Base-by-base conservation (phyloP, 2,888 invertebrate genomes). In the Griposia aprilina region DNA sequence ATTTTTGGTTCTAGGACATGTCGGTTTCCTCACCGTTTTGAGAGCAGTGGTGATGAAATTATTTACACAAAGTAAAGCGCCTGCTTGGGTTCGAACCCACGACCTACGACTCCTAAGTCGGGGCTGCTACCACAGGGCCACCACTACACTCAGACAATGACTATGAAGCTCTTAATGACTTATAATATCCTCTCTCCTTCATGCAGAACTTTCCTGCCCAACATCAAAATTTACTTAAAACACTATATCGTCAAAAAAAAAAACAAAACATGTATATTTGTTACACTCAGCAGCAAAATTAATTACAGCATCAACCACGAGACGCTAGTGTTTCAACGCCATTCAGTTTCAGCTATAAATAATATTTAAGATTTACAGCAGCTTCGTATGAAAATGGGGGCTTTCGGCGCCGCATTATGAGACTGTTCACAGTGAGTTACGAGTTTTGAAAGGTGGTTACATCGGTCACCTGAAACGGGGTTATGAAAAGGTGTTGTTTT, bases 351-450 rank as follows among this genome's bases (percentile, higher is more conserved):
- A 50, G 65, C 73, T 55, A 74, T 87, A 84, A 86, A 87, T 87
- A 82, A 86, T 87, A 82, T 87, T 79, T 69, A 70, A 86, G 87
- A 87, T 86, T 87, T 87, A 82, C 84, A 82, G 55, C 82, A 60
- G 76, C 78, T 81, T 84, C 77, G 60, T 87, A 78, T 87, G 84
- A 76, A 87, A 86, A 87, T 80, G 66, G 65, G 13, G 45, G 66
- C 63, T 66, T 74, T 79, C 59, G n/a, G 59, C 20, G 45, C 17
- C 65, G 74, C 63, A 80, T 75, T 75, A 65, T 65, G 82, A 85
- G 69, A 74, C 63, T 55, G 26, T 76, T 69, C 36, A 26, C 52
- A 13, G 45, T 85, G 72, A 85, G 23, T 81, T 76, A 78, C 70
- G 77, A 36, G 26, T 48, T 26, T 13, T 65, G 67, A 63, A 66